phyloP scores from a whole-genome alignment of 2,113 vertebrate genomes.

The Odontophorus gujanensis region DNA sequence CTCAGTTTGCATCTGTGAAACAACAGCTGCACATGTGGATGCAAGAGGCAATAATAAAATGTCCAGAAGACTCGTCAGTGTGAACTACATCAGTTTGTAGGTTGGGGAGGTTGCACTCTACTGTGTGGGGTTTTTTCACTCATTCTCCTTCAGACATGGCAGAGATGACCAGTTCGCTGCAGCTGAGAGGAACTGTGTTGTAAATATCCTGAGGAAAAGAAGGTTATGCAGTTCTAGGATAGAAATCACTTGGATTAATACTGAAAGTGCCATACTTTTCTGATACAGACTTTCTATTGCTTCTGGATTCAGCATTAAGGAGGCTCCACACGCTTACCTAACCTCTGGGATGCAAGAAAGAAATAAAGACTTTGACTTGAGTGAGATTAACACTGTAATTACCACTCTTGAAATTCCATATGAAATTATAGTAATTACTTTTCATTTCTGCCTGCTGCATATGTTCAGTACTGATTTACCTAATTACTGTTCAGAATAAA shows the following conservation, averaged over 20 bases:
- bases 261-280: background rate
- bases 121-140: background rate
- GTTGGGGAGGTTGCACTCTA: background rate
- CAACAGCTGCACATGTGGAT: background rate
- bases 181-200: background rate
- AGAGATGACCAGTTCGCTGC: background rate
- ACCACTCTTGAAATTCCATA: constrained; percentile 8
- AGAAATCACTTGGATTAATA: background rate
- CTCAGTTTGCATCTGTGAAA: background rate
- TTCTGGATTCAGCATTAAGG: background rate
- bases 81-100: background rate
- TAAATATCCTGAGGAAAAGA: background rate
- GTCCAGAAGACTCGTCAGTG: background rate
- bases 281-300: background rate
- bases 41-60: background rate
- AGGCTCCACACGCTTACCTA: background rate
- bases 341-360: background rate
- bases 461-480: constrained; percentile 54
- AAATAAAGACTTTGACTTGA: background rate
- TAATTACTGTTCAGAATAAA: constrained; percentile 74
- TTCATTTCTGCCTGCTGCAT: constrained; percentile 56
- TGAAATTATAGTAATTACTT: constrained; percentile 28
- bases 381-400: constrained; percentile 4
- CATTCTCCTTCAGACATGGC: background rate
- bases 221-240: background rate